Base-by-base conservation (phyloP, 2,113 vertebrate genomes). In the Amblyopsis rosae region DNA sequence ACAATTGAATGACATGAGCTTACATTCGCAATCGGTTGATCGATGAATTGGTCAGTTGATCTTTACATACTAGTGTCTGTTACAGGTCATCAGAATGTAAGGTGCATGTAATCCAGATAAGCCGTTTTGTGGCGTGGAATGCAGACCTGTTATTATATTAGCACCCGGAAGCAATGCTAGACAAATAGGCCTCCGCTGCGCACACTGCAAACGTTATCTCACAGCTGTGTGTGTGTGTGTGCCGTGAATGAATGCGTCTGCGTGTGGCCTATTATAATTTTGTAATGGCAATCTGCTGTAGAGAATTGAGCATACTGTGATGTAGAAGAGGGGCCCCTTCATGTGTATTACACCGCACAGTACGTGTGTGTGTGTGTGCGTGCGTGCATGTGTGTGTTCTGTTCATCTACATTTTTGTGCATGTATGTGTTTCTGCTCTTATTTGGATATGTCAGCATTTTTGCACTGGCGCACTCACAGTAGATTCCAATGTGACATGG, bases 61-160 rank as follows among this genome's bases (percentile, higher is more conserved):
- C 35, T 41, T 41, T 8, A 26, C 26, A 26, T 41, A 41, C 0
- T 41, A 41, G 4, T 41, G 35, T 41, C 4, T 41, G 35, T 41
- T 41, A 41, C 11, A 51, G 11, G 49, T 9, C 11, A 51, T 51
- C 11, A 12, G 13, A 51, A 51, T 51, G 9, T 10, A 51, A 51
- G 3, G 11, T 11, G 12, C 13, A 51, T 51, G 49, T 51, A 15
- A 51, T 15, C 49, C 5, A 61, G 10, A 12, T 6, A 7, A 45
- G 26, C 54, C 26, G 59, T 66, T 59, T 32, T 62, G 50, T 82
- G 45, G 59, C 70, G 62, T 76, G 75, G 79, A 80, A 82, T 85
- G 74, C 70, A 83, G 82, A 77, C 72, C 12, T 83, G 78, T 75
- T 82, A 62, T 83, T 81, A 76, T 80, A 73, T 66, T 76, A 26